A percentile compares a stretch with the other conserved stretches of the same genome.
Evolutionary conservation across 92 coral and sea anemone species (phyloP).

Genomic region (Zoanthus sociatus): DNA sequence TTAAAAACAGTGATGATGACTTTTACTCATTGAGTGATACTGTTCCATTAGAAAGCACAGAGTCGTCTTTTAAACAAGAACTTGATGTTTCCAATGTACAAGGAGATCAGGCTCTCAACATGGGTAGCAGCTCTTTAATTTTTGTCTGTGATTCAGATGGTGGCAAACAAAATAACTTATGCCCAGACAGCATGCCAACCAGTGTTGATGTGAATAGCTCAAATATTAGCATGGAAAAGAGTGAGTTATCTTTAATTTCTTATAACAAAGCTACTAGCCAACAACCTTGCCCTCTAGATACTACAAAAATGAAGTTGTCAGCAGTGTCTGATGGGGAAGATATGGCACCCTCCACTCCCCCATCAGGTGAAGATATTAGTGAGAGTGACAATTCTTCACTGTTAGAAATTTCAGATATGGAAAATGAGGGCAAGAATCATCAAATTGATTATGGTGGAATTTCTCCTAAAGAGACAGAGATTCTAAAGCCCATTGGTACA

Average conservation of each 20-base stretch:
- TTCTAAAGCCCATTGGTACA: background rate
- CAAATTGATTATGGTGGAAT: background rate
- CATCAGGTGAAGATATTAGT: slow-evolving; percentile 28
- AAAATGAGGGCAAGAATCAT: slow-evolving; percentile 22
- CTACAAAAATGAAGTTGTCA: background rate
- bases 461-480: background rate
- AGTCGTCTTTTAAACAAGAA: background rate
- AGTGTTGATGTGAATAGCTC: background rate
- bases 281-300: background rate
- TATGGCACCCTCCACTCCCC: slow-evolving; percentile 43
- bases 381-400: slow-evolving; percentile 42
- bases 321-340: slow-evolving; percentile 42
- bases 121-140: background rate
- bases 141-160: slow-evolving; percentile 24
- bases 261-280: background rate
- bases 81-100: background rate
- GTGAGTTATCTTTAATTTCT: background rate
- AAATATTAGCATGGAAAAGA: background rate
- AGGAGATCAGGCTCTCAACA: too few relatives aligned
- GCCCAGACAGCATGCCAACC: background rate
- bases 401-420: slow-evolving; percentile 30
- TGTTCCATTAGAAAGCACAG: background rate
- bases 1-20: background rate
- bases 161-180: background rate
- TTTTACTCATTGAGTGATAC: background rate